A percentile compares a stretch with the other conserved stretches of the same genome.
Conservation (phyloP, 2,113 vertebrate genomes). For the Solea senegalensis region DNA sequence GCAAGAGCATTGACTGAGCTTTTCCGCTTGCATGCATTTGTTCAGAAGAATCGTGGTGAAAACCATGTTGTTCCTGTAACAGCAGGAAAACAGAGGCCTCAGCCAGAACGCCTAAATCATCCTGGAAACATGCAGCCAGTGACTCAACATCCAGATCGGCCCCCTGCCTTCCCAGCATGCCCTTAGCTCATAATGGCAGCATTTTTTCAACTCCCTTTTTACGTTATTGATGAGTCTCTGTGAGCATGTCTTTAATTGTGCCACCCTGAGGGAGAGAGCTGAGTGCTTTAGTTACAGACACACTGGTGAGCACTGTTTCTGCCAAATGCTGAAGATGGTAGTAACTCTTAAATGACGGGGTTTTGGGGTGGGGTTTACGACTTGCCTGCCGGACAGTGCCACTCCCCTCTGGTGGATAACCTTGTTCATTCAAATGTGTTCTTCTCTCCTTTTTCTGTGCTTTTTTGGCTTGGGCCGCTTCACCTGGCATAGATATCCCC, state of each 20-base stretch:
- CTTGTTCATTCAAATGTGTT: constrained; percentile 5
- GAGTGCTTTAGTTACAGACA: constrained; percentile 49
- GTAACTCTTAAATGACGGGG: constrained; percentile 45
- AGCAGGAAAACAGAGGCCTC: constrained; percentile 28
- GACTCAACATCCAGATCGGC: constrained; percentile 17
- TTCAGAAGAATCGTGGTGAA: constrained; percentile 27
- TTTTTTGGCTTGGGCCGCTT: constrained; percentile 31
- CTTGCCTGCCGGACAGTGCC: constrained; percentile 25
- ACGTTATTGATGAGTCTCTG: constrained; percentile 61
- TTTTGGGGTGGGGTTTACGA: constrained; percentile 24
- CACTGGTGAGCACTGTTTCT: constrained; percentile 36
- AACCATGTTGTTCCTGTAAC: constrained; percentile 39
- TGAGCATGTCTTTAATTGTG: constrained; percentile 63
- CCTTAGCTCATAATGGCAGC: constrained; percentile 2
- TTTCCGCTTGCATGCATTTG: constrained; percentile 26
- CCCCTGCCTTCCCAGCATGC: constrained; percentile 28
- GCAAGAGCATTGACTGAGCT: constrained; percentile 18
- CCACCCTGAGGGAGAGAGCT: constrained; percentile 20
- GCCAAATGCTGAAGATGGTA: constrained; percentile 68
- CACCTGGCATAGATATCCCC: constrained; percentile 55
- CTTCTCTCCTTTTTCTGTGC: not conserved
- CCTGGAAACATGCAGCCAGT: constrained; percentile 28
- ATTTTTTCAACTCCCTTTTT: constrained; percentile 20
- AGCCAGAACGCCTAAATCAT: constrained; percentile 27
- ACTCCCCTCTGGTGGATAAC: constrained; percentile 14